These are phyloP conservation scores for Chrysogorgia sp. DNA, from an alignment of 92 coral and sea anemone genomes.

Conservation along the genomic window DNA sequence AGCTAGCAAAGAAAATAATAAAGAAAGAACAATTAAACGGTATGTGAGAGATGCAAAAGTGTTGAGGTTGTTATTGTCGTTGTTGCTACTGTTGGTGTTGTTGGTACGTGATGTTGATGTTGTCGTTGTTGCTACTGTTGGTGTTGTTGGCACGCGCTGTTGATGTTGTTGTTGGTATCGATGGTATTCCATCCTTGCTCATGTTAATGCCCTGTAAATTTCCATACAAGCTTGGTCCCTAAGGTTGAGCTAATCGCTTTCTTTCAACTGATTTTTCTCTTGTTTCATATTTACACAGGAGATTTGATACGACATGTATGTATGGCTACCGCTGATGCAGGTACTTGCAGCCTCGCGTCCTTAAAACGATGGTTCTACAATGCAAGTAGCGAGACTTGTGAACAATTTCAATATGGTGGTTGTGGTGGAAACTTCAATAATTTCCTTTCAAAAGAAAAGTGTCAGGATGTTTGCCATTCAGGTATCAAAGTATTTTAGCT, in stretches of 20 bases:
- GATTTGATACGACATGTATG: conserved; percentile 26
- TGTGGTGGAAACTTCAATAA: conserved; percentile 87
- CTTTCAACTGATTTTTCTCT: background rate
- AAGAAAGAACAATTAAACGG: background rate
- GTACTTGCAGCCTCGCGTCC: conserved; percentile 38
- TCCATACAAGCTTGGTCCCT: too few species aligned
- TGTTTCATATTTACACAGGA: background rate
- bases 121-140: too few species aligned
- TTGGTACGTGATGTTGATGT: too few species aligned
- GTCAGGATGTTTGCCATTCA: conserved; percentile 68
- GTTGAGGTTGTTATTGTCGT: too few species aligned
- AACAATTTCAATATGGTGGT: conserved; percentile 78
- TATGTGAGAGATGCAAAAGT: too few species aligned
- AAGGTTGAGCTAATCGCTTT: too few species aligned
- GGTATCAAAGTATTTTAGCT: conserved; percentile 1
- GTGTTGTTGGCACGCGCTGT: too few species aligned
- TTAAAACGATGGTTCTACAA: conserved; percentile 84
- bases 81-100: too few species aligned
- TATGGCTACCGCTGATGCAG: conserved; percentile 19
- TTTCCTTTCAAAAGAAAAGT: conserved; percentile 71
- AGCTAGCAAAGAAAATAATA: background rate
- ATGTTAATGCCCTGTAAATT: too few species aligned
- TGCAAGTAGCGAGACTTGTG: conserved; percentile 65
- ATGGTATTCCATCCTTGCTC: too few species aligned
- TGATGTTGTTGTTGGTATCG: too few species aligned